phyloP scores from a whole-genome alignment of 2,113 vertebrate genomes.

The Halichoerus grypus region DNA sequence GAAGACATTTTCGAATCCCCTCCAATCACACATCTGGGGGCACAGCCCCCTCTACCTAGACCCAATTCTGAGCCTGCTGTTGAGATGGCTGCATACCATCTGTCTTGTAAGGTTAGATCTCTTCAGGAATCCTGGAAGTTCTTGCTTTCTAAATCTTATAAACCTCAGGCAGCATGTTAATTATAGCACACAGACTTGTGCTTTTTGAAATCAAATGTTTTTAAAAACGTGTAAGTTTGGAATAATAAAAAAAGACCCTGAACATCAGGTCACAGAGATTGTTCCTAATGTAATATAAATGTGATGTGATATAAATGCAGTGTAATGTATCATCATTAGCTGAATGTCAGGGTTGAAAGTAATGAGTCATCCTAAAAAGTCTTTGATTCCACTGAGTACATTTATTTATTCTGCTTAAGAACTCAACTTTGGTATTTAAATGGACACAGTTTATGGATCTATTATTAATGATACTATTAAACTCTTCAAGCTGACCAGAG shows the following conservation, averaged over 20 bases:
- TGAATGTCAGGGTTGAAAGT: slow-evolving; percentile 70
- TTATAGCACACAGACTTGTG: slow-evolving; percentile 61
- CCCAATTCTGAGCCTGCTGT: slow-evolving; percentile 36
- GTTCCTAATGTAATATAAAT: slow-evolving; percentile 66
- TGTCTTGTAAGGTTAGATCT: slow-evolving; percentile 29
- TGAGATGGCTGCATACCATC: slow-evolving; percentile 48
- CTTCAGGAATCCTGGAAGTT: slow-evolving; percentile 60
- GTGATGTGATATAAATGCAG: slow-evolving; percentile 46
- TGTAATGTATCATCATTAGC: slow-evolving; percentile 69
- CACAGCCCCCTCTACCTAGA: neutral
- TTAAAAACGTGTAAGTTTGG: slow-evolving; percentile 50
- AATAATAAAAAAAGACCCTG: slow-evolving; percentile 35
- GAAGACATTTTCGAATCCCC: neutral
- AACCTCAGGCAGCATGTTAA: slow-evolving; percentile 67
- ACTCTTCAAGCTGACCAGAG: slow-evolving; percentile 72
- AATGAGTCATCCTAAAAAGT: slow-evolving; percentile 78
- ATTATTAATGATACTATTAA: slow-evolving; percentile 86
- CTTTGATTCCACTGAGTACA: slow-evolving; percentile 71
- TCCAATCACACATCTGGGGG: slow-evolving; percentile 54
- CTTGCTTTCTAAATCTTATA: slow-evolving; percentile 40
- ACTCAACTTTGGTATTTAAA: slow-evolving; percentile 83
- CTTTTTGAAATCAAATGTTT: slow-evolving; percentile 56
- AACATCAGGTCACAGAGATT: slow-evolving; percentile 57
- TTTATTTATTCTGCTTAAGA: slow-evolving; percentile 79
- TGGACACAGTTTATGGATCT: slow-evolving; percentile 80